Evolutionary conservation across 2,797 vertebrate species (phyloP), one percentile per base, ranked within the genome.

Genomic region (Syngnathus acus): DNA sequence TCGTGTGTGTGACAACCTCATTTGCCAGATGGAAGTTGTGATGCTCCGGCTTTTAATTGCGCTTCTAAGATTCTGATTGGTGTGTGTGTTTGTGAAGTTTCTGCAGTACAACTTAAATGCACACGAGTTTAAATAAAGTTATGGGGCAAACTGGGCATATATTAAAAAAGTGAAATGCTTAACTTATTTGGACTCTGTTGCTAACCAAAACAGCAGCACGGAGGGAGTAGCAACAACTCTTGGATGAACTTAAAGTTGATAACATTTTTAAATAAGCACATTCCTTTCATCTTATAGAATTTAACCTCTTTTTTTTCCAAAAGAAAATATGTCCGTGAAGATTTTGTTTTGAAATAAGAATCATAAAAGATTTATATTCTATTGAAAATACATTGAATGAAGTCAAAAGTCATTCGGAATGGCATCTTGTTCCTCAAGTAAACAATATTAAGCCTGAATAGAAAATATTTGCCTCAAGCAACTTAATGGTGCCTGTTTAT

Each of bases 11-110:
- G 71, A 77, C 76, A 81, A 68, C 71, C 21, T 59, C 48, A 26
- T 68, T 63, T 66, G 71, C 75, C 88, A 88, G 84, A 86, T 84
- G 84, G 84, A 57, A 77, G 72, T 76, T 75, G 72, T 72, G 72
- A 77, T 82, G 75, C 77, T 78, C 50, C 55, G 60, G 78, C 69
- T 76, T 85, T 76, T 81, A 83, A 85, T 82, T 84, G 72, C 82
- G 66, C 72, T 76, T 78, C 71, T 72, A 62, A 79, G 65, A 39
- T 45, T 26, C 68, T 84, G 79, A 83, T 70, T 77, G 82, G 63
- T 71, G 3, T 72, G 65, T 70, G 68, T 71, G 62, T 68, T 61
- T 40, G 71, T 65, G 67, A 70, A 42, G 40, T 42, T 48, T 14
- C 6, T 13, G 26, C 5, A 8, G 43, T 53, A 59, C 65, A 55